Conservation (phyloP, 2,113 vertebrate genomes). For the Sebastes schlegelii region DNA sequence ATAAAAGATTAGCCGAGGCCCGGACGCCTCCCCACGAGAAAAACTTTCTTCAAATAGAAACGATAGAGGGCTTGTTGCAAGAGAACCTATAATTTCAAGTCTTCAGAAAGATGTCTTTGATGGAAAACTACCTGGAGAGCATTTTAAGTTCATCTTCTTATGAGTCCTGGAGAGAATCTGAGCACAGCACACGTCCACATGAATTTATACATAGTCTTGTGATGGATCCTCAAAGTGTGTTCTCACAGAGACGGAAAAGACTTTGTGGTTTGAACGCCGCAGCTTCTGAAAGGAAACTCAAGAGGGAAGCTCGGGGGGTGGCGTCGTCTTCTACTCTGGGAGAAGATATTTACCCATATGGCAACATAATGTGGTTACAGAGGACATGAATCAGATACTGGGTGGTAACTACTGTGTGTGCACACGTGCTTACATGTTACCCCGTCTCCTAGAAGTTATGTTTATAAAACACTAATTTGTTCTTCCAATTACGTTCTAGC, state of each 20-base stretch:
- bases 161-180: background rate
- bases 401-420: background rate
- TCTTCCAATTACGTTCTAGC: background rate
- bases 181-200: background rate
- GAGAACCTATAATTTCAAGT: slow-evolving; percentile 32
- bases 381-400: background rate
- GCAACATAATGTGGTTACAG: background rate
- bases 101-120: slow-evolving; percentile 38
- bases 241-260: background rate
- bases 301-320: background rate
- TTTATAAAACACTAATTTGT: background rate
- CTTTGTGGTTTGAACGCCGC: slow-evolving; percentile 2
- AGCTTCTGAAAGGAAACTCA: slow-evolving; percentile 13
- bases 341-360: background rate
- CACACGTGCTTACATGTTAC: background rate
- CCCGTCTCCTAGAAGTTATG: background rate
- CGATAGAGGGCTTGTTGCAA: background rate
- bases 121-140: slow-evolving; percentile 20
- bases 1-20: background rate
- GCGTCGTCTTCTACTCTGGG: background rate
- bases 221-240: background rate
- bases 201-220: background rate
- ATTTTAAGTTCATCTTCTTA: slow-evolving; percentile 35
- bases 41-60: slow-evolving; percentile 31
- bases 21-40: background rate